Percentiles rank a stretch among this genome's conserved stretches.
Evolutionary conservation across 1,140 invertebrate species (phyloP).

Genomic region (Phocides pigmalion): DNA sequence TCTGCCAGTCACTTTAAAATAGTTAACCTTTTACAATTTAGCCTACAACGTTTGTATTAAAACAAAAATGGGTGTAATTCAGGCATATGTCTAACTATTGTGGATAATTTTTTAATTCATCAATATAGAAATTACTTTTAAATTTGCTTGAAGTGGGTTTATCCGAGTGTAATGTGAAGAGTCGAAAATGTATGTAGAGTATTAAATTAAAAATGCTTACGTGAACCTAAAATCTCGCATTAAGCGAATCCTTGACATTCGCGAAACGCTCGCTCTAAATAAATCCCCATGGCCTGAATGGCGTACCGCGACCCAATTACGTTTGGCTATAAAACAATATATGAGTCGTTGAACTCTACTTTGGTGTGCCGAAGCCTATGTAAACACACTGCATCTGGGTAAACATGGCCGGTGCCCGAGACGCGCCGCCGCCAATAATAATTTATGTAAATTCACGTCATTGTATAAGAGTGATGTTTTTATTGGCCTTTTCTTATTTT

Average conservation of each 20-base stretch:
- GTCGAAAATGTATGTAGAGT: too few species aligned
- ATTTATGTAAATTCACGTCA: constrained; percentile 82
- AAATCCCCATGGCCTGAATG: constrained; percentile 53
- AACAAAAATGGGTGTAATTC: too few species aligned
- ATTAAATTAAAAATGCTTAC: not conserved
- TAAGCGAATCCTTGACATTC: constrained; percentile 36
- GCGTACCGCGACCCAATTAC: constrained; percentile 74
- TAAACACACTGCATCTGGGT: constrained; percentile 74
- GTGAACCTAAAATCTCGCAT: constrained; percentile 12
- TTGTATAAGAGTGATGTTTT: constrained; percentile 76
- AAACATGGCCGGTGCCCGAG: constrained; percentile 53
- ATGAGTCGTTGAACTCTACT: constrained; percentile 72
- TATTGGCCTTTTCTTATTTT: constrained; percentile 73
- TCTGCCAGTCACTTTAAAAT: too few species aligned
- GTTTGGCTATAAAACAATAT: constrained; percentile 74
- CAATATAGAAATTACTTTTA: too few species aligned
- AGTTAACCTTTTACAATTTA: too few species aligned
- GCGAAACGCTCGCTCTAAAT: constrained; percentile 45
- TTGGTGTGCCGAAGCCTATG: constrained; percentile 60
- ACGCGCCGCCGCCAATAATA: constrained; percentile 76
- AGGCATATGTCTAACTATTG: too few species aligned
- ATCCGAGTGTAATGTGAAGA: too few species aligned
- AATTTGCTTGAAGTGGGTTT: too few species aligned
- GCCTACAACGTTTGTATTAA: too few species aligned
- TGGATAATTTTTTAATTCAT: too few species aligned